Evolutionary conservation across 2,888 invertebrate genomes (phyloP), one percentile per base, ranked within the genome.

Genomic region (Gymnoscelis rufifasciata): DNA sequence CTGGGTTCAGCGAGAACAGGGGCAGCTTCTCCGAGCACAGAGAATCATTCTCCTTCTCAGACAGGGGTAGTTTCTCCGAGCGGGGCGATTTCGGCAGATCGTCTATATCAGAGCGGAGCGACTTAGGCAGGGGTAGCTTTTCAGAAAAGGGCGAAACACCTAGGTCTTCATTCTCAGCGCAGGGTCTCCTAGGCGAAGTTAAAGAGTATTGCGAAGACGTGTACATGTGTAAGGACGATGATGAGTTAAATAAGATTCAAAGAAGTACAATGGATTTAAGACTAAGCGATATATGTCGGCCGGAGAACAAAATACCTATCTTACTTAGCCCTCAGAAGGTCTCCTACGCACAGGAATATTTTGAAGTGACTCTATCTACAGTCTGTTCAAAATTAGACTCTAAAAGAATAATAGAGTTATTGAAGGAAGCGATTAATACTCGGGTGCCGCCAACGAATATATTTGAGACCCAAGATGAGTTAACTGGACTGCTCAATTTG

Each of bases 311-410:
- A 12, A 84, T 86, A 31, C 87, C 87, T 0, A 83, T 86, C 1
- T 52, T 86, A 0, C 42, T 88, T 0, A 84, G 81, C 42, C 87
- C 87, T 0, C 83, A 86, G 26, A 78, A 84, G 11, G 74, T 87
- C 0, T 83, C 78, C 0, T 80, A 83, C 51, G 76, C 77, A 0
- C 82, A 82, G 36, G 88, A 89, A 41, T 86, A 83, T 35, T 91
- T 94, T 47, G 95, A 95, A 74, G 92, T 95, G 0, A 93, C 94
- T 13, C 73, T 96, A 14, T 94, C 95, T 0, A 93, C 94, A 6
- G 92, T 93, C 30, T 95, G 95, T 66, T 94, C 94, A 1, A 92
- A 94, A 64, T 77, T 95, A 36, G 94, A 95, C 64, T 92, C 94
- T 0, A 92, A 92, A 35, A 92, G 94, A 43, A 95, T 96, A 51